phyloP scores from a whole-genome alignment of 2,797 vertebrate species.

The Cirrhinus molitorella region DNA sequence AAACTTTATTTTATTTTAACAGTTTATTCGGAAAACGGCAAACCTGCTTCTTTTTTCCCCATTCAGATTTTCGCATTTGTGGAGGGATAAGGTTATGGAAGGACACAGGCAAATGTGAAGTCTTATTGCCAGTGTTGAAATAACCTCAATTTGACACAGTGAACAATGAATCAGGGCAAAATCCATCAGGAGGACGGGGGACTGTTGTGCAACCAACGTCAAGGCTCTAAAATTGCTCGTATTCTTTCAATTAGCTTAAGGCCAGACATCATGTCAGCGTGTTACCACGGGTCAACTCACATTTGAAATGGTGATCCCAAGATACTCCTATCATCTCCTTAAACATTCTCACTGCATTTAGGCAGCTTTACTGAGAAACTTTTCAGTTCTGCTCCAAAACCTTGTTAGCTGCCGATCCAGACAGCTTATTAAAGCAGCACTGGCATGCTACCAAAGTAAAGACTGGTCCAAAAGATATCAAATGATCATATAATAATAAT shows the following conservation, averaged over 20 bases:
- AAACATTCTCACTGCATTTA: neutral
- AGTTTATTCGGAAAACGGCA: constrained; percentile 12
- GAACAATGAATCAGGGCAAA: constrained; percentile 35
- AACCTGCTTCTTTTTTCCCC: neutral
- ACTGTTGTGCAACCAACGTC: constrained; percentile 3
- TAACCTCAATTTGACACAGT: neutral
- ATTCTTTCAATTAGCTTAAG: constrained; percentile 19
- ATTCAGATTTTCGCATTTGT: neutral
- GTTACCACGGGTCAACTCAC: constrained; percentile 8
- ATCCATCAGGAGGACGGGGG: neutral
- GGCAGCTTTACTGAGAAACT: neutral
- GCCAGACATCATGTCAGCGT: constrained; percentile 24
- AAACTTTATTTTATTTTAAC: no score
- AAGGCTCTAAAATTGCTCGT: neutral
- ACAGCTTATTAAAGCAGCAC: neutral
- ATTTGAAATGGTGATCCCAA: constrained; percentile 17
- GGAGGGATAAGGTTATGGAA: neutral
- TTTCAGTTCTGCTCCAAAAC: neutral
- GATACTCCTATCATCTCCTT: neutral
- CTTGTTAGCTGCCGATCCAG: neutral
- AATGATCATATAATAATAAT: neutral
- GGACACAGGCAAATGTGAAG: neutral
- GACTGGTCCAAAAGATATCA: neutral
- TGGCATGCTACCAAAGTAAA: neutral
- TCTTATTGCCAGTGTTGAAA: constrained; percentile 9